phyloP scores from a whole-genome alignment of 2,888 invertebrate species.

The Branchipolynoe longqiensis region DNA sequence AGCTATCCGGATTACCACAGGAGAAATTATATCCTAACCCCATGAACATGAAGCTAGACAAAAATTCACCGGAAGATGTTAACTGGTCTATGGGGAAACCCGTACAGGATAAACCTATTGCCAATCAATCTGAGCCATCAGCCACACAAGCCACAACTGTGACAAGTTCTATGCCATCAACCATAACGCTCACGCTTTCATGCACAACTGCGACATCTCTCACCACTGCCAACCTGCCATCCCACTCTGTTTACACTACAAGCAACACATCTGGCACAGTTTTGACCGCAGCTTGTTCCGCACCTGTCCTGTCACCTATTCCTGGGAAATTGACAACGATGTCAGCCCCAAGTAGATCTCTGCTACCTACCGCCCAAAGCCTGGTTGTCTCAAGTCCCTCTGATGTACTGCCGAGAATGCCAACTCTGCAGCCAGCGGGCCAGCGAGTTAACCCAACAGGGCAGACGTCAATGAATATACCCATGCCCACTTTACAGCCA shows the following conservation, averaged over 20 bases:
- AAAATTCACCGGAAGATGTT: no score
- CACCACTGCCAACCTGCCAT: conserved; percentile 2
- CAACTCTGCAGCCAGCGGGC: conserved; percentile 6
- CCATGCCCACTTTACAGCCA: conserved; percentile 36
- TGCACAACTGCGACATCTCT: conserved; percentile 1
- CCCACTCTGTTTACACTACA: conserved; percentile 29
- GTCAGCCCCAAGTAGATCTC: neutral
- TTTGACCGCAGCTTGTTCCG: conserved; percentile 36
- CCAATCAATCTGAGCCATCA: no score
- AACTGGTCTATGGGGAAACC: no score
- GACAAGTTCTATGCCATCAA: neutral
- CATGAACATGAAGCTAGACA: no score
- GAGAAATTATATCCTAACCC: no score
- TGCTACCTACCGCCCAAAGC: neutral
- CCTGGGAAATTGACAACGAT: conserved; percentile 2
- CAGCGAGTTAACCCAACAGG: neutral
- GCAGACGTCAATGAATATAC: neutral
- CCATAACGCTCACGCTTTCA: conserved; percentile 8
- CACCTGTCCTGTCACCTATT: conserved; percentile 44
- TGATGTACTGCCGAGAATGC: conserved; percentile 5
- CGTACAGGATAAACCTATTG: no score
- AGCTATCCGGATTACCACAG: no score
- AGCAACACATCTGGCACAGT: neutral
- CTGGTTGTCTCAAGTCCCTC: neutral
- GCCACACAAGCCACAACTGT: neutral